Evolutionary conservation across 2,113 vertebrate genomes (phyloP).

Genomic region (Calyptomena viridis): DNA sequence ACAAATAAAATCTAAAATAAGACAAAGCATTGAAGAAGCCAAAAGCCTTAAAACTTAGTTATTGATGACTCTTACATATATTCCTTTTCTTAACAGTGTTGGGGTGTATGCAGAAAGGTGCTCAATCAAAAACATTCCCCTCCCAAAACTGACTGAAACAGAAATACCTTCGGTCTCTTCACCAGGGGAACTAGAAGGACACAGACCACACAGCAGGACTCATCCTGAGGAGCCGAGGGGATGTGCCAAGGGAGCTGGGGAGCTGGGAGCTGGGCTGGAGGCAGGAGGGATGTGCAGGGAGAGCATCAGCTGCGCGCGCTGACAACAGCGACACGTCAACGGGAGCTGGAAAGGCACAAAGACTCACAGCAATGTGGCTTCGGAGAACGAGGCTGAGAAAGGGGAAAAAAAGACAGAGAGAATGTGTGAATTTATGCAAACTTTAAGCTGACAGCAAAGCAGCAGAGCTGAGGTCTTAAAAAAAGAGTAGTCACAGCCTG

Average conservation of each 20-base stretch:
- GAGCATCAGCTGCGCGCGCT: background rate
- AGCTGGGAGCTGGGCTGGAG: background rate
- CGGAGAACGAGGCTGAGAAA: background rate
- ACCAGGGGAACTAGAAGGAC: background rate
- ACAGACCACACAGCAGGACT: background rate
- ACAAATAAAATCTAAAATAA: background rate
- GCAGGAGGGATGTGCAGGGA: background rate
- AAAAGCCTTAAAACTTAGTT: background rate
- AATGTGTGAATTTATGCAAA: background rate
- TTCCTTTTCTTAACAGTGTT: background rate
- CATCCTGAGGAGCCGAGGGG: background rate
- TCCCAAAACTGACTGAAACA: background rate
- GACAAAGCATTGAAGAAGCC: background rate
- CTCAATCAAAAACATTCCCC: background rate
- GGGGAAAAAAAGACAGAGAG: background rate
- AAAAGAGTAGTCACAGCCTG: background rate
- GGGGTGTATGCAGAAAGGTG: rapidly evolving
- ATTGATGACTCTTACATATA: background rate
- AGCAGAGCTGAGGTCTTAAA: background rate
- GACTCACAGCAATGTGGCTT: background rate
- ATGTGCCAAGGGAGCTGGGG: background rate
- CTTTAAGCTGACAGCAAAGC: background rate
- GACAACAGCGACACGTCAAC: background rate
- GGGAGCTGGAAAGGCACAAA: background rate
- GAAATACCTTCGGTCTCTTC: background rate